Conservation (phyloP, 2,113 vertebrate species). For the Corythaeola cristata region DNA sequence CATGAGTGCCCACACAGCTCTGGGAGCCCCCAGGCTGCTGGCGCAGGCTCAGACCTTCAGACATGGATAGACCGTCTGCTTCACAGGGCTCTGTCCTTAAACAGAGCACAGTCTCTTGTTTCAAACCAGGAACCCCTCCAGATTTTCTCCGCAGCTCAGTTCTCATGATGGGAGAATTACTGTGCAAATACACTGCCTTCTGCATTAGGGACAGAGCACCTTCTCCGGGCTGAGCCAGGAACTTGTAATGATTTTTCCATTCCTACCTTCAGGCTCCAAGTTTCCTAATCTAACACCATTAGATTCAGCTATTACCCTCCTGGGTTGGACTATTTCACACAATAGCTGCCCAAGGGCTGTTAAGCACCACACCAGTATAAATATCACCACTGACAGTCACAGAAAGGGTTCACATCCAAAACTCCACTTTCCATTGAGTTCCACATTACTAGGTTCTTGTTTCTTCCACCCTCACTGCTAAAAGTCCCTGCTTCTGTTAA, state of each 20-base stretch:
- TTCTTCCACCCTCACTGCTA: neutral
- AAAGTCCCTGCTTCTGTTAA: neutral
- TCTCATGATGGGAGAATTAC: neutral
- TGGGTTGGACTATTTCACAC: neutral
- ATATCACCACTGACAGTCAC: neutral
- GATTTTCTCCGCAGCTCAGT: neutral
- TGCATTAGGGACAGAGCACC: neutral
- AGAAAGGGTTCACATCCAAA: neutral
- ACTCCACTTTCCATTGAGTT: neutral
- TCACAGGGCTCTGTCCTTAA: neutral
- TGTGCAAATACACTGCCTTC: neutral
- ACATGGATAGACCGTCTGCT: accelerated
- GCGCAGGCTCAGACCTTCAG: neutral
- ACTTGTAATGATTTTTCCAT: neutral
- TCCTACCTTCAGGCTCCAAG: neutral
- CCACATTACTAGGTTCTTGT: neutral
- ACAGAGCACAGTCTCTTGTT: neutral
- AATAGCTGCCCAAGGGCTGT: neutral
- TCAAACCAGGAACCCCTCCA: neutral
- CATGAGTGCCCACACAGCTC: too few relatives aligned
- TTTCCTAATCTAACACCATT: neutral
- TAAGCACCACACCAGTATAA: neutral
- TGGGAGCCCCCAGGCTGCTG: neutral
- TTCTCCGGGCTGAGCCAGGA: neutral
- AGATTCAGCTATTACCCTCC: neutral